Evolutionary conservation across 2,888 invertebrate species (phyloP).

Genomic region (Saturnia pavonia): DNA sequence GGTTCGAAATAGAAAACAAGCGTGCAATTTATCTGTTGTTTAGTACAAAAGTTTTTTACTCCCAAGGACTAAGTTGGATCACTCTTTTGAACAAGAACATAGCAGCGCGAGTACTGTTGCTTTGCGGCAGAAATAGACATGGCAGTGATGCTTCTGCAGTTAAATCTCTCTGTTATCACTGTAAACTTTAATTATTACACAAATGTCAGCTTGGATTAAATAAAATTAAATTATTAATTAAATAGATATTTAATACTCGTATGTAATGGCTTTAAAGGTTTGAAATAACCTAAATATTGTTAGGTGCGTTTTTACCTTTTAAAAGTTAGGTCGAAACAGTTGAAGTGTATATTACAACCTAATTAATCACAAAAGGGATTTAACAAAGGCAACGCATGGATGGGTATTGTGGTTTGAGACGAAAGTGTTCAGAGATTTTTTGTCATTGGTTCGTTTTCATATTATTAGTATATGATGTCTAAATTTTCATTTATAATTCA

Average conservation of each 20-base stretch:
- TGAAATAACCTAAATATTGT: background rate
- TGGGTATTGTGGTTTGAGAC: background rate
- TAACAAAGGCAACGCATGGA: constrained; percentile 3
- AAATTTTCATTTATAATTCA: background rate
- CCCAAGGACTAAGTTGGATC: too few relatives aligned
- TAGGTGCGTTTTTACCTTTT: background rate
- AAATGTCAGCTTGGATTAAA: background rate
- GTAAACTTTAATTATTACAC: background rate
- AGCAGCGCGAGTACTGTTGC: too few relatives aligned
- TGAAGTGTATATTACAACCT: constrained; percentile 14
- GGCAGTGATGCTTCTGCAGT: too few relatives aligned
- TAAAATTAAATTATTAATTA: too few relatives aligned
- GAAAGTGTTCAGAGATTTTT: background rate
- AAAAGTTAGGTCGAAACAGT: constrained; percentile 7
- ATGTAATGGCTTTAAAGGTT: too few relatives aligned
- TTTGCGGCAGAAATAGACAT: too few relatives aligned
- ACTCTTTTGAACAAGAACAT: too few relatives aligned
- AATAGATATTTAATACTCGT: too few relatives aligned
- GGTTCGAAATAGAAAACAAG: too few relatives aligned
- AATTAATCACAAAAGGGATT: constrained; percentile 12
- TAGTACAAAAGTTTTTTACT: too few relatives aligned
- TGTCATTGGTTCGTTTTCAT: background rate
- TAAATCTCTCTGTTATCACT: too few relatives aligned
- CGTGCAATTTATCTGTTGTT: too few relatives aligned
- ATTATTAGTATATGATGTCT: background rate